These are phyloP conservation scores for Euleptes europaea DNA, from an alignment of 2,113 vertebrate genomes.

Conservation along the genomic window DNA sequence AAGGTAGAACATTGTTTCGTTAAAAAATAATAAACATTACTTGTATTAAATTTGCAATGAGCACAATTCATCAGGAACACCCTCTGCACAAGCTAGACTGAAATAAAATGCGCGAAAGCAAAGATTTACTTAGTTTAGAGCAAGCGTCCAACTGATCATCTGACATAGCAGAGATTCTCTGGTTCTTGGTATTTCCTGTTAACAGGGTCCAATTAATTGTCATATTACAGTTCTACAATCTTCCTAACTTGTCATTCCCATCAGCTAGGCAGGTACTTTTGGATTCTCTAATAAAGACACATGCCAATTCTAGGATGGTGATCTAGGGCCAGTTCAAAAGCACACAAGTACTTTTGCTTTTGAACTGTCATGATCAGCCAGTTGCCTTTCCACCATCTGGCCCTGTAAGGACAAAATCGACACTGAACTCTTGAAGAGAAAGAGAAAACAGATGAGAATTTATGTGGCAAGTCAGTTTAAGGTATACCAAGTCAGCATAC, in stretches of 20 bases:
- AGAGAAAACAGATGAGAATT: background rate
- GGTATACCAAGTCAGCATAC: background rate
- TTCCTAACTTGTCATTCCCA: background rate
- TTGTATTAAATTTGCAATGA: background rate
- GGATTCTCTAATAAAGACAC: background rate
- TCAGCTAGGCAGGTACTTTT: background rate
- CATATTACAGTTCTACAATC: background rate
- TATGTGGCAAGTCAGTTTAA: background rate
- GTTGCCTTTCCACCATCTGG: background rate
- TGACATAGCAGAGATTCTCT: background rate
- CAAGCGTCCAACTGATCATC: background rate
- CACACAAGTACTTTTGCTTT: background rate
- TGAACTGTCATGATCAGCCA: background rate
- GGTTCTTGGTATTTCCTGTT: background rate
- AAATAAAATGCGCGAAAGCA: background rate
- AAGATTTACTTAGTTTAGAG: background rate
- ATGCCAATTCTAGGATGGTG: background rate
- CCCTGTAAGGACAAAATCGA: background rate
- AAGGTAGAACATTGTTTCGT: background rate
- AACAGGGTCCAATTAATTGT: background rate
- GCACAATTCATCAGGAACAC: background rate
- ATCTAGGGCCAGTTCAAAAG: background rate
- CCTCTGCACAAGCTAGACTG: background rate
- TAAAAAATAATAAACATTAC: too few species aligned
- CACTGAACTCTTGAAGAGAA: background rate